phyloP scores from a whole-genome alignment of 2,113 vertebrate species.

The Peromyscus maniculatus region DNA sequence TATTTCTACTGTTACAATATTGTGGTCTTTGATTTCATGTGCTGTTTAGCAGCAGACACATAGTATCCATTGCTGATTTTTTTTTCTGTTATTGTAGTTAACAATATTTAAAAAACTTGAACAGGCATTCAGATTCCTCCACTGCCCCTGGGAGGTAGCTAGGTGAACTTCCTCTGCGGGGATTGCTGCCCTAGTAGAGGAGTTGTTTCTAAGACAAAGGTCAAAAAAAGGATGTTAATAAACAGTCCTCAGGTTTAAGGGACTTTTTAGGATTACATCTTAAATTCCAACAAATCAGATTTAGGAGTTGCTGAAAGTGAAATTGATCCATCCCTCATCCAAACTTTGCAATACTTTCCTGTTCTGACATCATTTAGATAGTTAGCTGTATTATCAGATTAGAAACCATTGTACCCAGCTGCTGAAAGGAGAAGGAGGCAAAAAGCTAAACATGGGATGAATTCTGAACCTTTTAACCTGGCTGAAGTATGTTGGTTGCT shows the following conservation, averaged over 20 bases:
- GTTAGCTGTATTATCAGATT: slow-evolving; percentile 93
- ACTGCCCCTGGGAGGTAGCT: background rate
- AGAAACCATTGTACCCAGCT: slow-evolving; percentile 89
- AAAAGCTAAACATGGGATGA: slow-evolving; percentile 91
- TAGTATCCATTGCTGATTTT: slow-evolving; percentile 11
- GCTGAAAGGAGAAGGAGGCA: slow-evolving; percentile 90
- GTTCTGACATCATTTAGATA: slow-evolving; percentile 91
- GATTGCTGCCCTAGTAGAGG: slow-evolving; percentile 14
- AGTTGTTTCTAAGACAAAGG: slow-evolving; percentile 88
- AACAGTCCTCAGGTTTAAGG: slow-evolving; percentile 89
- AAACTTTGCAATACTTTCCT: slow-evolving; percentile 92
- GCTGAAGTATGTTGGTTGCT: slow-evolving; percentile 91
- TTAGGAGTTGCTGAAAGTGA: slow-evolving; percentile 93
- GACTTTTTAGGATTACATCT: slow-evolving; percentile 92
- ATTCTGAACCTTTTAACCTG: slow-evolving; percentile 94
- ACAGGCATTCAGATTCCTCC: background rate
- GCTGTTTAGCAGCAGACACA: slow-evolving; percentile 35
- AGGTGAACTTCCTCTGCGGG: background rate
- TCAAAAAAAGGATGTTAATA: slow-evolving; percentile 89
- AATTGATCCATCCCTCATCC: slow-evolving; percentile 93
- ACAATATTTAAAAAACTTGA: slow-evolving; percentile 13
- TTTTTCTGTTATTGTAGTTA: background rate
- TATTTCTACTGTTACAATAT: slow-evolving; percentile 56
- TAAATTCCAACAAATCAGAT: slow-evolving; percentile 95
- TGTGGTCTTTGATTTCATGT: slow-evolving; percentile 29